phyloP scores from a whole-genome alignment of 2,797 vertebrate species.

The Acestrorhynchus altus region DNA sequence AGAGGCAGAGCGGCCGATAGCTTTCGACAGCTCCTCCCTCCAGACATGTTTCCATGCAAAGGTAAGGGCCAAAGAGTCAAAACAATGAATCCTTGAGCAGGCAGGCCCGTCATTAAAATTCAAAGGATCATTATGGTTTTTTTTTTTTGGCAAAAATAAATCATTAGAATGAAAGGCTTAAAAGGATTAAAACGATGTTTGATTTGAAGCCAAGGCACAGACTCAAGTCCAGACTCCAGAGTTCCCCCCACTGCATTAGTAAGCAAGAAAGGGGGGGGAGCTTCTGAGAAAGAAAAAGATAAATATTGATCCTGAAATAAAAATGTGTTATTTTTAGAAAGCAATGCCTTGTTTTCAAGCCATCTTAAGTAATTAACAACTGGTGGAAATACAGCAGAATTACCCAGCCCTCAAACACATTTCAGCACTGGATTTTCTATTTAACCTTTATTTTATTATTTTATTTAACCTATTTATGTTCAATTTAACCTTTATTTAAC shows the following conservation, averaged over 20 bases:
- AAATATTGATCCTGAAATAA: constrained; percentile 19
- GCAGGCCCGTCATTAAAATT: constrained; percentile 87
- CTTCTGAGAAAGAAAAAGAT: constrained; percentile 3
- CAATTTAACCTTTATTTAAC: no score
- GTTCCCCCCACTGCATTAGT: constrained; percentile 67
- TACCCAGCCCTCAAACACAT: background rate
- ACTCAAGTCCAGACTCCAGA: constrained; percentile 76
- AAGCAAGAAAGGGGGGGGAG: constrained; percentile 11
- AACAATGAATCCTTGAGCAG: constrained; percentile 91
- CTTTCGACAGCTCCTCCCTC: constrained; percentile 87
- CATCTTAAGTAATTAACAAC: background rate
- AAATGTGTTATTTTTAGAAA: constrained; percentile 23
- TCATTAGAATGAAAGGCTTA: constrained; percentile 91
- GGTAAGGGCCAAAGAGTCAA: constrained; percentile 91
- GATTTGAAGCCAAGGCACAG: constrained; percentile 84
- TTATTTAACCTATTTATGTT: no score
- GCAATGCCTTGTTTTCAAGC: constrained; percentile 10
- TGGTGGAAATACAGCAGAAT: background rate
- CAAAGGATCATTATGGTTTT: constrained; percentile 87
- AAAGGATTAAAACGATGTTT: constrained; percentile 89
- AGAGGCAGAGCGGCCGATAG: constrained; percentile 81
- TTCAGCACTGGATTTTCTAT: background rate
- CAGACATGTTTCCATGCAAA: constrained; percentile 86
- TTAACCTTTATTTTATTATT: no score
- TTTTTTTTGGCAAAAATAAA: constrained; percentile 85